Evolutionary conservation across 2,113 vertebrate species (phyloP), one percentile per base, ranked within the genome.

Genomic region (Arenaria interpres): DNA sequence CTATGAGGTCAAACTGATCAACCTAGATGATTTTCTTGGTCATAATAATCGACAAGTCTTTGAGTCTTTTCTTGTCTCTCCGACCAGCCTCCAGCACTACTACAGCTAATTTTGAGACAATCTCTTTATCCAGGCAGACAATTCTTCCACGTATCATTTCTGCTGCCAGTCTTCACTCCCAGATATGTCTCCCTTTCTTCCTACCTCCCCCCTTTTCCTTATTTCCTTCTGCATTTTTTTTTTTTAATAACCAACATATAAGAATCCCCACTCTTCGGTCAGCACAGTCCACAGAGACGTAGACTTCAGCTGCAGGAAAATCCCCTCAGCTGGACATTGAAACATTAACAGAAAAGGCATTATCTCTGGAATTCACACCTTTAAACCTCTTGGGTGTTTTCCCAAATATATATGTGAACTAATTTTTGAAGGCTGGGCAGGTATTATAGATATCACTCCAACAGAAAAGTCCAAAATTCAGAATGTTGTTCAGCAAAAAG

Each of bases 121-220:
- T 41, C 50, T 54, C 80, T 87, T 96, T 91, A 91, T 95, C 50
- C 64, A 87, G n/a, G 60, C 89, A 93, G 91, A 95, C 88, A 94
- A 69, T 85, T 93, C 69, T 78, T 80, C 83, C 73, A 93, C 3
- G 1, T 86, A 77, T 53, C 14, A n/a, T 77, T 94, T 78, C 51
- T 90, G 60, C 60, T 85, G 53, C 75, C 1, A 17, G 35, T 63
- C 66, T 95, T 88, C 57, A 78, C 35, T 72, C 35, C 35, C 39
- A 81, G n/a, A 71, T 69, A 84, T 14, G 17, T 80, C 25, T 89
- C 21, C 33, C 24, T 57, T 82, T 81, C 54, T 48, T 71, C 32
- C n/a, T 74, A 54, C 63, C 50, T 90, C 33, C 4, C 10, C 20
- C 3, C 4, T 75, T 74, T 81, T 75, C 32, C 17, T 78, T 62